phyloP scores from a whole-genome alignment of 2,888 invertebrate species.

The Philopedon plagiatum region DNA sequence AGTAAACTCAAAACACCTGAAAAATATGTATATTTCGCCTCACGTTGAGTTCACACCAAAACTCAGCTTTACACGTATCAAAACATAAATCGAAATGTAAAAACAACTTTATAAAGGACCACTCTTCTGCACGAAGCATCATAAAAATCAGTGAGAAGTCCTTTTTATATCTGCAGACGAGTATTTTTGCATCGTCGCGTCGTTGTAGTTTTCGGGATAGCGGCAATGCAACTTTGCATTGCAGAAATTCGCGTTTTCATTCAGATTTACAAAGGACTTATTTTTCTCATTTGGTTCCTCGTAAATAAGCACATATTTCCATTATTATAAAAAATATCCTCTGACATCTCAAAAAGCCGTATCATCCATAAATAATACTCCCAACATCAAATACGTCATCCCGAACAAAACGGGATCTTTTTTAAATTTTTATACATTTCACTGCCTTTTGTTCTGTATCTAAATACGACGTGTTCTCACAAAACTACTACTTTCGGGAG shows the following conservation, averaged over 20 bases:
- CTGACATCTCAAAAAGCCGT: not conserved
- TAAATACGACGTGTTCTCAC: slow-evolving; percentile 43
- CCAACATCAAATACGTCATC: slow-evolving; percentile 32
- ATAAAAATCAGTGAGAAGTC: slow-evolving; percentile 29
- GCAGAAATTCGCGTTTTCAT: no score
- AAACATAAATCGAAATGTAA: slow-evolving; percentile 34
- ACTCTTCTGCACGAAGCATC: slow-evolving; percentile 26
- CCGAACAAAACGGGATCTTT: slow-evolving; percentile 13
- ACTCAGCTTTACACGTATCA: slow-evolving; percentile 26
- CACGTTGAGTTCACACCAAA: slow-evolving; percentile 30
- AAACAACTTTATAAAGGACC: slow-evolving; percentile 29
- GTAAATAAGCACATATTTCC: no score
- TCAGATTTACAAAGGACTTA: no score
- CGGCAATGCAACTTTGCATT: no score
- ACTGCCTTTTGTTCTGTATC: slow-evolving; percentile 30
- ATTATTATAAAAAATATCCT: not conserved
- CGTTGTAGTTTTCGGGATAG: no score
- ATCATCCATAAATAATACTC: slow-evolving; percentile 3
- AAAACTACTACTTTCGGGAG: slow-evolving; percentile 38
- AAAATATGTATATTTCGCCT: slow-evolving; percentile 7
- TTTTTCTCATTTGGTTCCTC: no score
- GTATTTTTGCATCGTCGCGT: not conserved
- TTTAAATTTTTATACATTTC: slow-evolving; percentile 34
- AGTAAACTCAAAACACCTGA: not conserved
- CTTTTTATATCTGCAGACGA: slow-evolving; percentile 4